Conservation (phyloP, 2,888 invertebrate genomes). For the Heteromurus nitidus region DNA sequence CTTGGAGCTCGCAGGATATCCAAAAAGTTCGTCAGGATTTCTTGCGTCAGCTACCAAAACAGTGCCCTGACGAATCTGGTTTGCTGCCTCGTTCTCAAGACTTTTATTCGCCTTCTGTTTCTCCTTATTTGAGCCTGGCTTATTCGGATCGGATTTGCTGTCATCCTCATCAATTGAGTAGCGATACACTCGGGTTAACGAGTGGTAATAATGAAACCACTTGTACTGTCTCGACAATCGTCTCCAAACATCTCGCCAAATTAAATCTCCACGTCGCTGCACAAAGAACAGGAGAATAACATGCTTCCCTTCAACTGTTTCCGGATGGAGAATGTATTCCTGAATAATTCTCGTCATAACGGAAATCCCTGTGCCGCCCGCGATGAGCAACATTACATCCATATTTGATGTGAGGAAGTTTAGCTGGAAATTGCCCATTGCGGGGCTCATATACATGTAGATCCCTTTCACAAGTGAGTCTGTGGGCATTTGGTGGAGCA, state of each 20-base stretch:
- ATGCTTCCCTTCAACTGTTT: neutral
- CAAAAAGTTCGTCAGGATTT: conserved; percentile 42
- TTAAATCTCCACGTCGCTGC: conserved; percentile 13
- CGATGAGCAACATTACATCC: conserved; percentile 44
- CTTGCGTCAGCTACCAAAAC: neutral
- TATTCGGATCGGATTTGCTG: neutral
- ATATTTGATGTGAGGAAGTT: conserved; percentile 24
- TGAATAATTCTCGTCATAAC: conserved; percentile 48
- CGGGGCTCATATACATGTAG: conserved; percentile 23
- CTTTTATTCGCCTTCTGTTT: neutral
- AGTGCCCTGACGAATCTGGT: neutral
- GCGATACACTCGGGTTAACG: conserved; percentile 23
- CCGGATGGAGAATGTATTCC: conserved; percentile 1
- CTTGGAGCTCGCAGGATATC: conserved; percentile 32
- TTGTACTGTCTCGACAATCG: conserved; percentile 15
- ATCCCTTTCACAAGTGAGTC: conserved; percentile 15
- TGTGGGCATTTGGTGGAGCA: conserved; percentile 42
- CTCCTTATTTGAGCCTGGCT: neutral
- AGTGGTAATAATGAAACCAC: conserved; percentile 33
- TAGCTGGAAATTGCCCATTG: conserved; percentile 38
- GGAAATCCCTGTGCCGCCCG: conserved; percentile 50
- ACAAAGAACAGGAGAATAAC: conserved; percentile 25
- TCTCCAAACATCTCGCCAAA: conserved; percentile 25
- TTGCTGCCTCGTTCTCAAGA: neutral
- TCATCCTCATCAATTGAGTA: neutral